Conservation (phyloP, 2,797 vertebrate genomes). For the Antrozous pallidus region DNA sequence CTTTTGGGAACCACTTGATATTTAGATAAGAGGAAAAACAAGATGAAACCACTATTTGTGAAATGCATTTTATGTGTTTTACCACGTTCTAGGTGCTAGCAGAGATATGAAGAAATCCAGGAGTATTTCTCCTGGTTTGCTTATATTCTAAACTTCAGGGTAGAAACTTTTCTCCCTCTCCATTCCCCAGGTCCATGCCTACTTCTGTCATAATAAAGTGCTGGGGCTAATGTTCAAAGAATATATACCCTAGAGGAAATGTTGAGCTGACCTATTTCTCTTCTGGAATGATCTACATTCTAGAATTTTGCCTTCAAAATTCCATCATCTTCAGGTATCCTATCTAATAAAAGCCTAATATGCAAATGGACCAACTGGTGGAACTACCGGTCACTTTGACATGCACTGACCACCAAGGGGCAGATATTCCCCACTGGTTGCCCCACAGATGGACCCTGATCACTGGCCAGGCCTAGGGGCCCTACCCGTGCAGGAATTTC, state of each 20-base stretch:
- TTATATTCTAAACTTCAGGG: not conserved
- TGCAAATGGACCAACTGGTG: no score
- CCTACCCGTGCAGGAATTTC: no score
- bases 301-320: constrained; percentile 13
- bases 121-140: not conserved
- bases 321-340: not conserved
- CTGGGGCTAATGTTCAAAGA: not conserved
- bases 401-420: no score
- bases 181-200: not conserved
- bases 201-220: not conserved
- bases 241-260: not conserved
- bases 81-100: not conserved
- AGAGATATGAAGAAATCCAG: no score
- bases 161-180: not conserved
- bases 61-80: not conserved
- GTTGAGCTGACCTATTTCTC: not conserved
- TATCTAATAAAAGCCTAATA: no score
- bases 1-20: not conserved
- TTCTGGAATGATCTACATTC: not conserved
- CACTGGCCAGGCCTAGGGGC: no score
- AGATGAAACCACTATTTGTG: not conserved
- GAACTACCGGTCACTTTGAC: no score
- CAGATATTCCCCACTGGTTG: no score
- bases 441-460: no score
- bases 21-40: not conserved